These are phyloP conservation scores for Clarias pachynema DNA, from an alignment of 2,797 vertebrate genomes.

Conservation along the genomic window DNA sequence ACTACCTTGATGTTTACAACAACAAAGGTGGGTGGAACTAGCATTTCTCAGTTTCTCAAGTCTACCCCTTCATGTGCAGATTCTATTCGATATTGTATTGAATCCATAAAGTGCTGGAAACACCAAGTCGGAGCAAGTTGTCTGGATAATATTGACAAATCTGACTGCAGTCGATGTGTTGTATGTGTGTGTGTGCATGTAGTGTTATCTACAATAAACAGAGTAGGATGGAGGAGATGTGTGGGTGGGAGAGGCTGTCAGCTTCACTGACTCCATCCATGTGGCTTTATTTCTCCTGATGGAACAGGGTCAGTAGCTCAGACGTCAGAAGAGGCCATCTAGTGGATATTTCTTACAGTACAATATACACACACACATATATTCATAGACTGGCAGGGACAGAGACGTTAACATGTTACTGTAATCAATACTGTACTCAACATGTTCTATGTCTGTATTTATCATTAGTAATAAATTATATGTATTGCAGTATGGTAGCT, in stretches of 20 bases:
- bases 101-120: neutral
- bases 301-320: slow-evolving; percentile 72
- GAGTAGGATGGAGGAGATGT: slow-evolving; percentile 32
- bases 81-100: neutral
- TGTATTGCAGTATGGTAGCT: too few relatives aligned
- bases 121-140: neutral
- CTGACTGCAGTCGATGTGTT: slow-evolving; percentile 2
- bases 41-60: neutral
- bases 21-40: slow-evolving; percentile 83
- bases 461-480: neutral
- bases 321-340: slow-evolving; percentile 69
- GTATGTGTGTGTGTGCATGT: neutral
- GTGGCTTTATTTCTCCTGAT: slow-evolving; percentile 75
- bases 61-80: neutral
- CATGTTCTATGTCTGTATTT: neutral
- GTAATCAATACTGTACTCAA: neutral
- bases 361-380: neutral
- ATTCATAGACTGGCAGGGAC: neutral
- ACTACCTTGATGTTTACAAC: slow-evolving; percentile 92
- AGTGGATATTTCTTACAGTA: slow-evolving; percentile 61
- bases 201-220: slow-evolving; percentile 21
- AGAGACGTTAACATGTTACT: neutral
- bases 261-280: slow-evolving; percentile 73
- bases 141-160: neutral
- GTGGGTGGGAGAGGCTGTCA: slow-evolving; percentile 71